Evolutionary conservation across 2,888 invertebrate species (phyloP).

Genomic region (Corythucha ciliata): DNA sequence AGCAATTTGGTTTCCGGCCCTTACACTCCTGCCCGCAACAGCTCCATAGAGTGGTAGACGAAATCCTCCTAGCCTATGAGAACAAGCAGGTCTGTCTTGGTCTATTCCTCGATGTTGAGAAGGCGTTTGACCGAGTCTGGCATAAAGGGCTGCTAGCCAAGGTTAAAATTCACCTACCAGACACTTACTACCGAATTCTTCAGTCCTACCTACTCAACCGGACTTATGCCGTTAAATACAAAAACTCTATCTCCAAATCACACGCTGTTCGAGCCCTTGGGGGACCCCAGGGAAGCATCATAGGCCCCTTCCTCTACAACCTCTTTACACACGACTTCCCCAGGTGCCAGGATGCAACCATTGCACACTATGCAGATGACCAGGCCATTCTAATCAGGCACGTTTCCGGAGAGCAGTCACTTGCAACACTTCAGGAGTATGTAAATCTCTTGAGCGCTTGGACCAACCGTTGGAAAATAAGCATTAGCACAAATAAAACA

Average conservation of each 20-base stretch:
- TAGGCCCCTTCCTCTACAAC: constrained; percentile 19
- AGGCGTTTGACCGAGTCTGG: constrained; percentile 18
- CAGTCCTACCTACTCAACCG: constrained; percentile 18
- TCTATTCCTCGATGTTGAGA: constrained; percentile 4
- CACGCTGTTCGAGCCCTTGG: constrained; percentile 16
- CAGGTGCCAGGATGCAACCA: constrained; percentile 1
- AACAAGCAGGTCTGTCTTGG: constrained; percentile 13
- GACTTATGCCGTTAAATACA: constrained; percentile 5
- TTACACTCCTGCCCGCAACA: constrained; percentile 17
- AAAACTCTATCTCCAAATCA: not conserved
- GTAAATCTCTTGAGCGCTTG: not conserved
- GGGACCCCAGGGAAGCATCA: constrained; percentile 23
- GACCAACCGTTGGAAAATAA: constrained; percentile 7
- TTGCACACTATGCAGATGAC: constrained; percentile 11
- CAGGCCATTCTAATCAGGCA: constrained; percentile 10
- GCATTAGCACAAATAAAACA: constrained; percentile 8
- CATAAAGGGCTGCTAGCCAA: constrained; percentile 18
- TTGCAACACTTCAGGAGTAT: not conserved
- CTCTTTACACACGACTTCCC: constrained; percentile 16
- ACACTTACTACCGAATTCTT: constrained; percentile 16
- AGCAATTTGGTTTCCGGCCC: constrained; percentile 15
- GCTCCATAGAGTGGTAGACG: constrained; percentile 10
- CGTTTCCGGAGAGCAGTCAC: not conserved
- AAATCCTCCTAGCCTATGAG: constrained; percentile 13
- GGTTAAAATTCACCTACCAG: constrained; percentile 10